Percentiles rank a stretch among this genome's conserved stretches.
Conservation (phyloP, 2,797 vertebrate genomes). For the Clarias laeviceps region DNA sequence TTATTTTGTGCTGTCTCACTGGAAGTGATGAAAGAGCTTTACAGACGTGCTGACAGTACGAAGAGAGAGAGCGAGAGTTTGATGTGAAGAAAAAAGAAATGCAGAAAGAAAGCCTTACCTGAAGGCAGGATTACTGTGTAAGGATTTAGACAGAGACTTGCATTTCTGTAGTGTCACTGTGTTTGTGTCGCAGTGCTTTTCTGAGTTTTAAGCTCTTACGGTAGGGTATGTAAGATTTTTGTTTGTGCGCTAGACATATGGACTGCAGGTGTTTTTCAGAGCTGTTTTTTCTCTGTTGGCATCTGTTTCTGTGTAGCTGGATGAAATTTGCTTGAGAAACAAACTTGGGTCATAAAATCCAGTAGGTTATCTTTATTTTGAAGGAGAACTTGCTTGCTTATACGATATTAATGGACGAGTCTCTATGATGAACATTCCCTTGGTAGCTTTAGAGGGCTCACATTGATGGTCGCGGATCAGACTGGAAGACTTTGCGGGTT, state of each 20-base stretch:
- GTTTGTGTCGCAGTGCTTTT: not conserved
- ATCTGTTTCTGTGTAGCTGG: slow-evolving; percentile 1
- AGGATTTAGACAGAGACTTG: slow-evolving; percentile 17
- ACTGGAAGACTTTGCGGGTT: not conserved
- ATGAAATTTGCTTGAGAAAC: slow-evolving; percentile 11
- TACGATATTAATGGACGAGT: too few relatives aligned
- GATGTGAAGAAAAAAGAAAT: not conserved
- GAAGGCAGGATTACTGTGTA: slow-evolving; percentile 27
- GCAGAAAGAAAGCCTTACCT: not conserved
- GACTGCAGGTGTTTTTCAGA: slow-evolving; percentile 29
- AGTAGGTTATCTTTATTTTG: not conserved
- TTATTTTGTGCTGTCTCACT: slow-evolving; percentile 18
- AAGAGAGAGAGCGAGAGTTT: not conserved
- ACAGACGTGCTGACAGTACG: not conserved
- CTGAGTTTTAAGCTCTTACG: slow-evolving; percentile 2
- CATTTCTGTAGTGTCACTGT: not conserved
- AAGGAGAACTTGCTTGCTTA: not conserved
- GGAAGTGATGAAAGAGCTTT: slow-evolving; percentile 33
- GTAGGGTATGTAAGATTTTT: not conserved
- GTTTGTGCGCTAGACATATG: slow-evolving; percentile 11
- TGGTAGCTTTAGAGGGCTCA: not conserved
- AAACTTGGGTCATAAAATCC: not conserved
- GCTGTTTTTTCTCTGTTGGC: not conserved
- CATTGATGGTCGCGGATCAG: not conserved
- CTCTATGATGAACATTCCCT: not conserved